Evolutionary conservation across 2,888 invertebrate genomes (phyloP), one percentile per base, ranked within the genome.

Genomic region (Eupithecia vulgata): DNA sequence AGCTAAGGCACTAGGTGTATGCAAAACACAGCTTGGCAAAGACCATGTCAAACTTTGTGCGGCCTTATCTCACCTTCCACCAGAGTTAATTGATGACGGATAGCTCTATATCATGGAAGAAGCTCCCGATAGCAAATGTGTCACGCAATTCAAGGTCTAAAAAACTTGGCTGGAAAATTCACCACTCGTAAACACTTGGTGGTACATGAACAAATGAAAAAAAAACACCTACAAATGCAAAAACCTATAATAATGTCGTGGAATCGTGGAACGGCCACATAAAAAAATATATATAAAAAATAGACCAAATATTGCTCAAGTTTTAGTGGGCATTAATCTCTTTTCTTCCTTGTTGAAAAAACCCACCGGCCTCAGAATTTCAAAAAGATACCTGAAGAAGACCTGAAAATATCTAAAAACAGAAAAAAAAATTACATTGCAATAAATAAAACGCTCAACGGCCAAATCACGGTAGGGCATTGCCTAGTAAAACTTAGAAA

Each of bases 221-320:
- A n/a, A n/a, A n/a, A n/a, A n/a, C n/a, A n/a, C 67, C 65, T 66
- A 61, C 70, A 74, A 69, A 45, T 48, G 48, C 59, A 74, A 12
- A 74, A 68, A 69, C 69, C 71, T n/a, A n/a, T 48, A 74, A 74
- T 74, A 74, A 74, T 74, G 69, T 61, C 71, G 74, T 74, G 17
- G 71, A 74, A 62, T 61, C 45, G 48, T 74, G 74, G 74, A 74
- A 69, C 57, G 71, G 67, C 17, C 68, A 69, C 37, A 72, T 75
- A n/a, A n/a, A 42, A 37, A 52, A 75, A 72, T 72, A 34, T 70
- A 67, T 61, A 67, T 75, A n/a, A 12, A 71, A 75, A 52, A 67
- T 48, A 75, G 71, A 21, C 71, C 70, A 65, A 74, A 74, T 42
- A 68, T 74, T 67, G 73, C 70, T 37, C 67, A 73, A 45, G 64